Percentiles rank a stretch among this genome's conserved stretches.
Conservation (phyloP, 2,888 invertebrate genomes). For the Litoditis marina region DNA sequence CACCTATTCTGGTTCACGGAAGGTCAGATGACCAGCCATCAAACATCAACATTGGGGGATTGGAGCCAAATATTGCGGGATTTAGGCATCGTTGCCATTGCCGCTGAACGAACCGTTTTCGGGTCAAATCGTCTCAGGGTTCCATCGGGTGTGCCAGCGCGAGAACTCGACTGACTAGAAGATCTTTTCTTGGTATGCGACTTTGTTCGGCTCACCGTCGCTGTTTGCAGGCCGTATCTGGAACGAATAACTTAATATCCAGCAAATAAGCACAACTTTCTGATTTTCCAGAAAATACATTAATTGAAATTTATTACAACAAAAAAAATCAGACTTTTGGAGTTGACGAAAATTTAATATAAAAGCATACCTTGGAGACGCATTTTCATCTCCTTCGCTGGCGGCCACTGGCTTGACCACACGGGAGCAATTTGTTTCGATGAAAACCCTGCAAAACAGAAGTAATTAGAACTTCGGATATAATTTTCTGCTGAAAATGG, state of each 20-base stretch:
- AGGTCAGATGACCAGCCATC: too few relatives aligned
- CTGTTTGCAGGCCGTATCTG: too few relatives aligned
- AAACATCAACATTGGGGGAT: too few relatives aligned
- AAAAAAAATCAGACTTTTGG: not conserved
- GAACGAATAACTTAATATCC: too few relatives aligned
- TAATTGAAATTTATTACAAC: not conserved
- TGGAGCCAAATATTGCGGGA: too few relatives aligned
- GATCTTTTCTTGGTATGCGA: slow-evolving; percentile 1
- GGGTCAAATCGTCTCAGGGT: slow-evolving; percentile 4
- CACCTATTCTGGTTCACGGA: too few relatives aligned
- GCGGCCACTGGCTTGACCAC: not conserved
- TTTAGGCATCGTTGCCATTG: too few relatives aligned
- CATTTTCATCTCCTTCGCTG: not conserved
- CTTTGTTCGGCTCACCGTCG: too few relatives aligned
- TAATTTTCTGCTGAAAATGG: too few relatives aligned
- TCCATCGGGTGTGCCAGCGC: slow-evolving; percentile 5
- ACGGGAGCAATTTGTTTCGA: not conserved
- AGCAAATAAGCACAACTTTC: too few relatives aligned
- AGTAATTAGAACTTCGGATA: not conserved
- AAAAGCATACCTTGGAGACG: slow-evolving; percentile 2
- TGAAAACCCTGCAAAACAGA: not conserved
- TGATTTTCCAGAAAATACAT: too few relatives aligned
- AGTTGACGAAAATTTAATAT: not conserved
- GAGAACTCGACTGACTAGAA: not conserved
- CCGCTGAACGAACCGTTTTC: not conserved